Evolutionary conservation across 1,140 invertebrate genomes (phyloP).

Genomic region (Polypedilum pembai): DNA sequence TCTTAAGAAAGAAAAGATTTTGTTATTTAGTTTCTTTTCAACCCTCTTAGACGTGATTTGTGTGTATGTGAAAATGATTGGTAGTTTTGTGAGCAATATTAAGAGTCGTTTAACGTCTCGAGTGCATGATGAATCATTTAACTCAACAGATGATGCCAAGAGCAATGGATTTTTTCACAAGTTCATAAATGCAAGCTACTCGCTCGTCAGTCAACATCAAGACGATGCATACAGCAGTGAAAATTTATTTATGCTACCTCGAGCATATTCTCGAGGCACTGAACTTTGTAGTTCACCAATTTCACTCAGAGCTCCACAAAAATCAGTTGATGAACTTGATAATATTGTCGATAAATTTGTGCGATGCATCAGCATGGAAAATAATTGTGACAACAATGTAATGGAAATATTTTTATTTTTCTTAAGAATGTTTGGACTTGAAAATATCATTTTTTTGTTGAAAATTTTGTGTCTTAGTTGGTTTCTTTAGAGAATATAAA

Average conservation of each 20-base stretch:
- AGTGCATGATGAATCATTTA: neutral
- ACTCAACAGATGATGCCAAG: neutral
- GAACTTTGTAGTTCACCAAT: slow-evolving; percentile 27
- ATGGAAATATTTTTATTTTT: slow-evolving; percentile 28
- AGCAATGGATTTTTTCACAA: neutral
- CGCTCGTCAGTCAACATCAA: slow-evolving; percentile 12
- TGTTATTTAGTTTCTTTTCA: neutral
- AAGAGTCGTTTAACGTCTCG: neutral
- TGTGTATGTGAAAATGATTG: slow-evolving; percentile 3
- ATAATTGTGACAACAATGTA: slow-evolving; percentile 38
- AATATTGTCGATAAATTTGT: slow-evolving; percentile 61
- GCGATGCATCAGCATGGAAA: slow-evolving; percentile 50
- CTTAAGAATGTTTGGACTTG: too few relatives aligned
- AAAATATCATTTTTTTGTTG: too few relatives aligned
- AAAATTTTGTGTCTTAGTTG: too few relatives aligned
- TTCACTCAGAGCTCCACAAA: neutral
- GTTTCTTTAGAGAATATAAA: too few relatives aligned
- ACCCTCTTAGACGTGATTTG: neutral
- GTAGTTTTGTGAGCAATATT: slow-evolving; percentile 4
- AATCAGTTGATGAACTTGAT: slow-evolving; percentile 33
- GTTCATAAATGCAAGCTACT: neutral
- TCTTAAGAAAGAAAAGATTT: neutral
- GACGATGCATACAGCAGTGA: slow-evolving; percentile 15
- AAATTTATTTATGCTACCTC: slow-evolving; percentile 32
- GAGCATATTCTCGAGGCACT: slow-evolving; percentile 32